Conservation (phyloP, 2,888 invertebrate genomes). For the Nowickia ferox region DNA sequence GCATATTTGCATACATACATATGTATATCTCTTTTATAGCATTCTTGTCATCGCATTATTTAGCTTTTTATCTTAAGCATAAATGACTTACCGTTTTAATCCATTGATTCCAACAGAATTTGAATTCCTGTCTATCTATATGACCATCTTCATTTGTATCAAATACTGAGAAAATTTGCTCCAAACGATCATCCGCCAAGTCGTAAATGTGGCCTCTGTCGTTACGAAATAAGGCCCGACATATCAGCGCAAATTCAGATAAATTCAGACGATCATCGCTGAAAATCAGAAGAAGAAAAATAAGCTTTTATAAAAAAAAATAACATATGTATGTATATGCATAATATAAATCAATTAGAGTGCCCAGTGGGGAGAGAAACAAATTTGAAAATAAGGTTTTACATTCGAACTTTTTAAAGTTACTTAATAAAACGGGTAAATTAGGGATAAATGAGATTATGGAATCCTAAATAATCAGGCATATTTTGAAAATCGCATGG, state of each 20-base stretch:
- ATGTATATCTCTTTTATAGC: neutral
- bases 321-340: neutral
- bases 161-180: slow-evolving; percentile 91
- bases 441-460: too few relatives aligned
- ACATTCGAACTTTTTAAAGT: too few relatives aligned
- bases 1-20: neutral
- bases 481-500: too few relatives aligned
- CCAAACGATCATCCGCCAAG: slow-evolving; percentile 87
- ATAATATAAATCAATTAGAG: neutral
- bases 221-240: slow-evolving; percentile 93
- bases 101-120: slow-evolving; percentile 95
- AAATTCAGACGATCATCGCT: slow-evolving; percentile 91
- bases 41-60: too few relatives aligned
- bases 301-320: neutral
- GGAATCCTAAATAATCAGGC: too few relatives aligned
- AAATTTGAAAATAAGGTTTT: too few relatives aligned
- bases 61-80: neutral
- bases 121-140: slow-evolving; percentile 92
- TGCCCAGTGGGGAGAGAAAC: too few relatives aligned
- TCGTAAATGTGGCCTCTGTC: slow-evolving; percentile 93
- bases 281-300: slow-evolving; percentile 72
- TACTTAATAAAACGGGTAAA: too few relatives aligned
- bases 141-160: slow-evolving; percentile 90
- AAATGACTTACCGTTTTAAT: slow-evolving; percentile 89
- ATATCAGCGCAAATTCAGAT: slow-evolving; percentile 91